Base-by-base conservation (phyloP, 2,888 invertebrate genomes). In the Callyntrura sp. region DNA sequence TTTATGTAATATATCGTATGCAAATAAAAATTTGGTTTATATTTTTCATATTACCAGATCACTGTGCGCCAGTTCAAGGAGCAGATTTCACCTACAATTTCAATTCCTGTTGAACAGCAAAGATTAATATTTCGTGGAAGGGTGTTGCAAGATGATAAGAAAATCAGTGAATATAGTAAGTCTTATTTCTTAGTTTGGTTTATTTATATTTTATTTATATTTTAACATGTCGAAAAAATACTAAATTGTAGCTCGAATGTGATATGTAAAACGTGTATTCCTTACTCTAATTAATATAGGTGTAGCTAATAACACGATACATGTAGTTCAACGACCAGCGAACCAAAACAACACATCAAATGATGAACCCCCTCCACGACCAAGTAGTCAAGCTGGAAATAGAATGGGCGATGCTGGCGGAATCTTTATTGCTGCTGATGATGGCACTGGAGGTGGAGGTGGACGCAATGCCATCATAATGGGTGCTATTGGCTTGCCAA, bases 121-220 rank as follows among this genome's bases (percentile, higher is more conserved):
- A 96, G 99, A 88, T 96, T 99, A 57, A 99, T 99, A 93, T 99
- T 98, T 94, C 98, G 98, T 94, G 99, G 99, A n/a, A 96, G 98
- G 94, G 98, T 99, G 35, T 95, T 99, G 81, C 97, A 97, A 94
- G 98, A 99, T 95, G 98, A 97, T 14, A 97, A 97, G 93, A 97
- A 96, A 94, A 95, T 99, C 35, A 96, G 96, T 91, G 98, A 98
- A 94, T 98, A 97, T 95, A 97, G 98, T 97, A 95, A 94, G 94
- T 55, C 17, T 55, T n/a, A 62, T 28, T 23, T 25, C 51, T 55
- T 51, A 2, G 6, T 57, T 35, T 17, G 3, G 57, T 79, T 0
- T 11, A 51, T 5, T n/a, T 78, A 14, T 78, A 20, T 78, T 48
- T 51, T 14, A 51, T 60, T 60, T 60, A 17, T 4, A 17, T 8